These are phyloP conservation scores for Paratrypauchen microcephalus DNA, from an alignment of 2,797 vertebrate species.

Conservation along the genomic window DNA sequence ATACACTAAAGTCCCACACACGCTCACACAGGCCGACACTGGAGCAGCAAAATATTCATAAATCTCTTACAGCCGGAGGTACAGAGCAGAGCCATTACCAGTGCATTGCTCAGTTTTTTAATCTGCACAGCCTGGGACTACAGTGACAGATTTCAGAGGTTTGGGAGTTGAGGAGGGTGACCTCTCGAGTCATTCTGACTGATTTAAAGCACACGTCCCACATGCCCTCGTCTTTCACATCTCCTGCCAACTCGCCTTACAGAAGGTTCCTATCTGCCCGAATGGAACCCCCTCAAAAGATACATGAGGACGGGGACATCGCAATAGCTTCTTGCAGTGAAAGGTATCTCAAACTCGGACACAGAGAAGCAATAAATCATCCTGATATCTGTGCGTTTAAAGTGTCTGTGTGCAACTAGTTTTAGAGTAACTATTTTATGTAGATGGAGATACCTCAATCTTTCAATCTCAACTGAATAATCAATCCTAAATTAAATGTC, in stretches of 20 bases:
- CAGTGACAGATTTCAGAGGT: slow-evolving; percentile 35
- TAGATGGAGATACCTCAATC: too few species aligned
- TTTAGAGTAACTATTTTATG: not conserved
- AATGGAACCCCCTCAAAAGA: slow-evolving; percentile 45
- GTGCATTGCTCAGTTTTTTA: slow-evolving; percentile 36
- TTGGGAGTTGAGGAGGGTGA: slow-evolving; percentile 41
- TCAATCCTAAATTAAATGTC: too few species aligned
- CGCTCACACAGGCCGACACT: slow-evolving; percentile 26
- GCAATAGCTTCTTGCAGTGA: slow-evolving; percentile 52
- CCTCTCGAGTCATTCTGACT: slow-evolving; percentile 59
- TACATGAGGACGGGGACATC: slow-evolving; percentile 35
- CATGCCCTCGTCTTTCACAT: slow-evolving; percentile 45
- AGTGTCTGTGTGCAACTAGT: slow-evolving; percentile 17
- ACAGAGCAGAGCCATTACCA: slow-evolving; percentile 42
- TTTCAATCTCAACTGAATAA: too few species aligned
- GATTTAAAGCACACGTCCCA: slow-evolving; percentile 49
- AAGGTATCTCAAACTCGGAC: slow-evolving; percentile 52
- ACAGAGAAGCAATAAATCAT: slow-evolving; percentile 38
- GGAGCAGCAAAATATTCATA: slow-evolving; percentile 48
- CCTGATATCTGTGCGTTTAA: slow-evolving; percentile 40
- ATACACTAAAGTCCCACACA: slow-evolving; percentile 17
- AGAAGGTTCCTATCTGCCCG: slow-evolving; percentile 33
- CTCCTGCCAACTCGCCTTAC: slow-evolving; percentile 37
- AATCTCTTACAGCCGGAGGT: slow-evolving; percentile 37
- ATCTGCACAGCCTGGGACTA: slow-evolving; percentile 21